Base-by-base conservation (phyloP, 2,888 invertebrate genomes). In the Smittia sp. region DNA sequence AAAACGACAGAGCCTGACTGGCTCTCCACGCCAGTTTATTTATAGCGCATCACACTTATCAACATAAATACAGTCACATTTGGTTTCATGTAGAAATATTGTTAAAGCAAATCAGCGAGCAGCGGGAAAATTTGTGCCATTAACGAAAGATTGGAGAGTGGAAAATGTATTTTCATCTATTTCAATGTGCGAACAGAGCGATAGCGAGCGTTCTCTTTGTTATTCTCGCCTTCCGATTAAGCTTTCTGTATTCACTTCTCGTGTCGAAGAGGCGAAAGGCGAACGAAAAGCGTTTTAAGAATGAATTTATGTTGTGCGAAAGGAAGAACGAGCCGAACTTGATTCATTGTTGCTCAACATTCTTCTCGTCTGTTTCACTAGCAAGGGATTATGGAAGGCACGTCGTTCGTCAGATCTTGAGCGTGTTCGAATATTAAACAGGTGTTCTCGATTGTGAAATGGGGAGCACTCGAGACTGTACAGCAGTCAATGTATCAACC, bases 41-140 rank as follows among this genome's bases (percentile, higher is more conserved):
- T 58, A 58, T 58, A 58, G 58, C 58, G 9, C 58, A 22, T 22
- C 58, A 22, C 22, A 58, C 32, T 58, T 58, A 58, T 58, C 58
- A 58, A 7, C 22, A 58, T 58, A 58, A 58, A 18, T 13, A 58
- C 58, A 58, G 58, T 22, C 58, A 58, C 58, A 58, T 58, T 58
- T 58, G 22, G 58, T 58, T 58, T 20, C 58, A 58, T 58, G 58
- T 58, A 15, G 15, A 46, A n/a, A 46, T 46, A 58, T 58, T 18
- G 18, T 58, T 58, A 58, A 46, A 58, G 22, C 58, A 18, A 11
- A 46, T 2, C 46, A 46, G 15, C 58, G 22, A n/a, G 15, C 7
- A 11, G 9, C 7, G 18, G 2, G 9, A 58, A 58, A 58, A 58
- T 18, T 11, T 20, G 11, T 58, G 58, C 22, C 58, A 58, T 58